Base-by-base conservation (phyloP, 2,113 vertebrate species). In the Sylvietta virens region DNA sequence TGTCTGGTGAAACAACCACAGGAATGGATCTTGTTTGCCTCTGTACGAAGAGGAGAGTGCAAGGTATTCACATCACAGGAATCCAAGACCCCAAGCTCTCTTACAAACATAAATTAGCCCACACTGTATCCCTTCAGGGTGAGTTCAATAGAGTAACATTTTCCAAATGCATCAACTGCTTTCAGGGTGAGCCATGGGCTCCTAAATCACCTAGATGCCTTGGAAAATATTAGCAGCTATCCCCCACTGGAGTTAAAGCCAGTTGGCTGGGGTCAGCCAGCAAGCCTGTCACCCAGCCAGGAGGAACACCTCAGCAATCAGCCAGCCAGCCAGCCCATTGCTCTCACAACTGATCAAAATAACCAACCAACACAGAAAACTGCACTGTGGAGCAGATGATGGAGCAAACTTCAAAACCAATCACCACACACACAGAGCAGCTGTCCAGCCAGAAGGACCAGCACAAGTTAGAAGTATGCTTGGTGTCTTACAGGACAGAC, bases 191-290 rank as follows among this genome's bases (percentile, higher is more conserved):
- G 54, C 69, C 11, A 1, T 7, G 47, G 86, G 86, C 91, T 96
- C 91, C 94, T 95, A 92, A 95, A 95, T 97, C 96, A 95, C 94
- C 44, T 85, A 45, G 65, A 92, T 93, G 65, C 51, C 81, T 92
- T 60, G 88, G 92, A 95, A 97, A 95, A 95, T 90, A 81, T 88
- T 81, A 96, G 53, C 57, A 10, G 1, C 88, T 90, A 42, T 77
- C 74, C 79, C 79, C 35, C 24, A 20, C 22, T 5, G 1, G 57
- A 83, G 80, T n/a, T 33, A 50, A 37, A 94, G 82, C 71, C 67
- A 86, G 81, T 78, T 96, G 88, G 86, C 80, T 0, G 1, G 94
- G 94, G 86, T 93, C 90, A 93, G 85, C 44, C 81, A 71, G 65
- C 76, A 48, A 56, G 80, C 40, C 71, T 95, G 93, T 95, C 92